Evolutionary conservation across 2,888 invertebrate genomes (phyloP).

Genomic region (Nineta flava): DNA sequence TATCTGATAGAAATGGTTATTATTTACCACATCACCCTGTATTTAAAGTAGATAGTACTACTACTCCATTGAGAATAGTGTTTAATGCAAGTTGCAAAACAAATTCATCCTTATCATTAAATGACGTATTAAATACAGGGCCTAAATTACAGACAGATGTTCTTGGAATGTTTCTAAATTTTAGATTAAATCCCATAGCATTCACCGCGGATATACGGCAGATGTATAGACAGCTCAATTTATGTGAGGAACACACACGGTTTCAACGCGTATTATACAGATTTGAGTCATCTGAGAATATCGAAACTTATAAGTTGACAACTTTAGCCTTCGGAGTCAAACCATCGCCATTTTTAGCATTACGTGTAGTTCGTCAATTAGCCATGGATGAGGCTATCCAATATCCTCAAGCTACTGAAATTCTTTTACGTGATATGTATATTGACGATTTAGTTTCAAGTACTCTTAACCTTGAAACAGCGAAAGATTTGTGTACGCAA

Average conservation of each 20-base stretch:
- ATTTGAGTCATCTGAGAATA: not conserved
- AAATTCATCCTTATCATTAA: slow-evolving; percentile 1
- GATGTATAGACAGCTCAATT: slow-evolving; percentile 9
- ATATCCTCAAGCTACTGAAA: slow-evolving; percentile 4
- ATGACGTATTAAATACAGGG: slow-evolving; percentile 7
- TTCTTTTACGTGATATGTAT: slow-evolving; percentile 4
- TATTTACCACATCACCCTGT: slow-evolving; percentile 7
- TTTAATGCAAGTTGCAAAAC: no score
- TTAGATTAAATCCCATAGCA: slow-evolving; percentile 8
- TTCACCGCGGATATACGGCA: slow-evolving; percentile 10
- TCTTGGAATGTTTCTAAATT: slow-evolving; percentile 5
- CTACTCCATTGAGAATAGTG: slow-evolving; percentile 2
- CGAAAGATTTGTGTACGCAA: not conserved
- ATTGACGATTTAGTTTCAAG: slow-evolving; percentile 8
- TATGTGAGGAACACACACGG: slow-evolving; percentile 4
- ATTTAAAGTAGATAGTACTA: not conserved
- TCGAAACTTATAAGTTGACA: slow-evolving; percentile 5
- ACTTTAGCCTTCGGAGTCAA: slow-evolving; percentile 7
- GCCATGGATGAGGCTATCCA: slow-evolving; percentile 3
- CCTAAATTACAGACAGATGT: slow-evolving; percentile 9
- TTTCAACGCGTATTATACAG: slow-evolving; percentile 8
- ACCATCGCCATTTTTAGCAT: slow-evolving; percentile 10
- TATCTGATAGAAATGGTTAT: not conserved
- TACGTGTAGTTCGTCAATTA: slow-evolving; percentile 7
- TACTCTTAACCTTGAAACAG: slow-evolving; percentile 1